A percentile compares a stretch with the other conserved stretches of the same genome.
Evolutionary conservation across 2,888 invertebrate species (phyloP).

Genomic region (Spialia ferax): DNA sequence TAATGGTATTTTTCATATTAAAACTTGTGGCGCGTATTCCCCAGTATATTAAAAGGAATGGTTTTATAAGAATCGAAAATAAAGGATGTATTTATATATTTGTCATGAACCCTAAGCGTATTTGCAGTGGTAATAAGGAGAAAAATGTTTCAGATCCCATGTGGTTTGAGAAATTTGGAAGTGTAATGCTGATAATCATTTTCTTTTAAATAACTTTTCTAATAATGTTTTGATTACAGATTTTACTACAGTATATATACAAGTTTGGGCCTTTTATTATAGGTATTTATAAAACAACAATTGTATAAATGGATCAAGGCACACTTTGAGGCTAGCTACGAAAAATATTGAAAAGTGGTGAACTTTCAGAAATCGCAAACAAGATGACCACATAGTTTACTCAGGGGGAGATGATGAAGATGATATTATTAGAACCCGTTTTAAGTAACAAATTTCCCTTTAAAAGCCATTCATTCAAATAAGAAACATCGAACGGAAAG

Average conservation of each 20-base stretch:
- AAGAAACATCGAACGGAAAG: slow-evolving; percentile 45
- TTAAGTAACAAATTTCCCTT: slow-evolving; percentile 15
- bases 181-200: slow-evolving; percentile 28
- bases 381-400: no score
- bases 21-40: slow-evolving; percentile 64
- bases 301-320: no score
- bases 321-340: no score
- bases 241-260: no score
- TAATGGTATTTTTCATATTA: slow-evolving; percentile 85
- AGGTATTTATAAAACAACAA: no score
- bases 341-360: no score
- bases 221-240: not conserved
- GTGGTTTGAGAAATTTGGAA: slow-evolving; percentile 34
- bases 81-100: slow-evolving; percentile 44
- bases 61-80: slow-evolving; percentile 44
- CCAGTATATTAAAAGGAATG: slow-evolving; percentile 51
- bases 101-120: slow-evolving; percentile 39
- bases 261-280: no score
- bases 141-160: slow-evolving; percentile 36
- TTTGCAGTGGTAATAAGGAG: slow-evolving; percentile 38
- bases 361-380: no score
- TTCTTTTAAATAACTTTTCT: not conserved
- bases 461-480: slow-evolving; percentile 29
- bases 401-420: no score
- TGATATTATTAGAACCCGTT: not conserved